Evolutionary conservation across 2,797 vertebrate genomes (phyloP), one percentile per base, ranked within the genome.

Genomic region (Staurois parvus): DNA sequence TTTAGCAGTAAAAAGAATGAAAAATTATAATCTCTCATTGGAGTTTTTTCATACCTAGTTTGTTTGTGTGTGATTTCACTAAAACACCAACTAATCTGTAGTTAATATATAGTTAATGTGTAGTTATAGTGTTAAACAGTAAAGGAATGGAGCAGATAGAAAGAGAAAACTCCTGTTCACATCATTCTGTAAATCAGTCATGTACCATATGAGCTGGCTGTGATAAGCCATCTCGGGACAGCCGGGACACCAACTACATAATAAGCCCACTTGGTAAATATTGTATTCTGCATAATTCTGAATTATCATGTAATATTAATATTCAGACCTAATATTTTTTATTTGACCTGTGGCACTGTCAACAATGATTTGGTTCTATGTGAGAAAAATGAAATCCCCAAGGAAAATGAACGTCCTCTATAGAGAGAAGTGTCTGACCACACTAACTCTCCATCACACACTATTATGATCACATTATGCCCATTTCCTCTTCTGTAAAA

Each of bases 351-450:
- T 29, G 64, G n/a, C 64, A 66, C 26, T 66, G 64, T 26, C 64
- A 66, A 29, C 64, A 13, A 7, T 66, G 5, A 66, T 66, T 28
- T 66, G 64, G 10, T 29, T 66, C 64, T 66, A 15, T 29, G 26
- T 66, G 64, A 66, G 12, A 66, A 66, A 29, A 66, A 66, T 66
- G 26, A 66, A 66, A 66, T 66, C n/a, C 64, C 64, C n/a, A 26
- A 66, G 64, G 64, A 66, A 66, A 66, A 66, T 2, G 5, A 26
- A 29, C 5, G 26, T 66, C 64, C 64, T 29, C 64, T 66, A 12
- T 66, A 66, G n/a, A 26, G 64, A 26, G 26, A 64, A 10, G 4
- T 15, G 9, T 29, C 64, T 66, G 26, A 66, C 64, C 28, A 26
- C 59, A 52, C 48, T 26, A 64, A 64, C 24, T 8, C 59, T 64